Evolutionary conservation across 2,888 invertebrate species (phyloP).

Genomic region (Bombylius major): DNA sequence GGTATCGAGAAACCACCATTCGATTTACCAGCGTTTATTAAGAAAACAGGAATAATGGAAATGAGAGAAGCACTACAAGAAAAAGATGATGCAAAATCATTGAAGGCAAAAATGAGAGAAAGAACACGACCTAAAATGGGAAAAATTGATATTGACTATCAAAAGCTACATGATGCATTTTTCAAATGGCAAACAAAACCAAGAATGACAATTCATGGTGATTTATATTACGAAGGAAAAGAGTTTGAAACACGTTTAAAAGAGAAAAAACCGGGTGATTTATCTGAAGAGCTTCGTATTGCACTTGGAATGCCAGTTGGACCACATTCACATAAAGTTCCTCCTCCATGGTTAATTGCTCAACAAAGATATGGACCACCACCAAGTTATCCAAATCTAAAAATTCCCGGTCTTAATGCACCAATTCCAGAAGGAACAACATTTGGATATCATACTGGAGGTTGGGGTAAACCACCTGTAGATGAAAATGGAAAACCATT

Average conservation of each 20-base stretch:
- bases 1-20: constrained; percentile 99
- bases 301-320: constrained; percentile 99
- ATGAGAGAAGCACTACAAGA: constrained; percentile 98
- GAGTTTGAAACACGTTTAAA: constrained; percentile 95
- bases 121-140: constrained; percentile 93
- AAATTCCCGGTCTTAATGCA: constrained; percentile 94
- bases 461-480: constrained; percentile 99
- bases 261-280: constrained; percentile 96
- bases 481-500: constrained; percentile 95
- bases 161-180: constrained; percentile 98
- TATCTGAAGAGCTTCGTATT: constrained; percentile 89
- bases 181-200: constrained; percentile 99
- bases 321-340: constrained; percentile 78
- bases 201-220: constrained; percentile 96
- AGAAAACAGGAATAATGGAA: constrained; percentile 99
- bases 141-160: constrained; percentile 99
- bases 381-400: constrained; percentile 95
- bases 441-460: constrained; percentile 98
- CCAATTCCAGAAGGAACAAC: constrained; percentile 96
- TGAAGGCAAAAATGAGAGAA: constrained; percentile 97
- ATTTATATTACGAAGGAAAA: constrained; percentile 97
- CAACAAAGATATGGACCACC: constrained; percentile 80
- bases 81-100: constrained; percentile 86
- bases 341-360: constrained; percentile 81
- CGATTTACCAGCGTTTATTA: constrained; percentile 96